These are phyloP conservation scores for Siderastrea siderea DNA, from an alignment of 92 coral and sea anemone genomes.

Conservation along the genomic window DNA sequence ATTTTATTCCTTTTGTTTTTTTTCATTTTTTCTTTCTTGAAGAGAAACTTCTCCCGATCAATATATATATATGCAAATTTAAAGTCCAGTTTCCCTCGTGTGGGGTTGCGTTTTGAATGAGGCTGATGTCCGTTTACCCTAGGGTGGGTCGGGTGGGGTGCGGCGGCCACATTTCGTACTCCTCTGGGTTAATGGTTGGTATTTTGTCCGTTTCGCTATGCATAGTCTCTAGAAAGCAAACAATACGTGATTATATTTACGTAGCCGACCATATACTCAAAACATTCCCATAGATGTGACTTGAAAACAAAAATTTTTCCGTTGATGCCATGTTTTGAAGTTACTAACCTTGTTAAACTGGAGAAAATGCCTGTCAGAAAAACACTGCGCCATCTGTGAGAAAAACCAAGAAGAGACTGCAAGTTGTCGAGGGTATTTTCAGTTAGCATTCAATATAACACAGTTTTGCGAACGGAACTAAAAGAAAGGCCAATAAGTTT, in stretches of 20 bases:
- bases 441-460: neutral
- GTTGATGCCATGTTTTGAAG: neutral
- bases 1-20: too few relatives aligned
- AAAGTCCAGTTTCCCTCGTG: too few relatives aligned
- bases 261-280: neutral
- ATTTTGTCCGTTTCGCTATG: too few relatives aligned
- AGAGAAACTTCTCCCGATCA: too few relatives aligned
- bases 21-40: too few relatives aligned
- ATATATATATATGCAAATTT: too few relatives aligned
- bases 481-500: neutral
- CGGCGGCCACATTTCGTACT: too few relatives aligned
- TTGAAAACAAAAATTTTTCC: neutral
- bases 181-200: too few relatives aligned
- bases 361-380: neutral
- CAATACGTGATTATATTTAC: neutral
- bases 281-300: neutral
- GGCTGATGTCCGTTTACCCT: too few relatives aligned
- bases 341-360: neutral
- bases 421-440: neutral
- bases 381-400: neutral
- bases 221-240: too few relatives aligned
- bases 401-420: neutral
- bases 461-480: neutral
- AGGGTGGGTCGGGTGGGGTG: too few relatives aligned
- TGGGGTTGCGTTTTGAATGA: too few relatives aligned